Evolutionary conservation across 1,140 invertebrate genomes (phyloP).

Genomic region (Myzus persicae): DNA sequence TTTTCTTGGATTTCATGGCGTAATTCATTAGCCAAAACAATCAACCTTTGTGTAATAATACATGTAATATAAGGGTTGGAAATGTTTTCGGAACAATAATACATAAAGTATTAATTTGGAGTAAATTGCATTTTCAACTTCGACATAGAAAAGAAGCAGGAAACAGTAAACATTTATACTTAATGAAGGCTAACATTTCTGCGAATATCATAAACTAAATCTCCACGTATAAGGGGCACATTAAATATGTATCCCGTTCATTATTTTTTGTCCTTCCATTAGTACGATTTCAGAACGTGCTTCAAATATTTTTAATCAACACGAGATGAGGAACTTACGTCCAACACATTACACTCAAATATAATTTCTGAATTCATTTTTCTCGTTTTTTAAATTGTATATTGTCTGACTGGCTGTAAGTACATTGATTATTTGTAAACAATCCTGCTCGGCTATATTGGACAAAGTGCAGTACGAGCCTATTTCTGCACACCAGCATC

Average conservation of each 20-base stretch:
- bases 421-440: background rate
- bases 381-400: background rate
- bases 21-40: constrained; percentile 2
- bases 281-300: background rate
- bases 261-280: background rate
- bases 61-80: background rate
- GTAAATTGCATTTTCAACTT: constrained; percentile 18
- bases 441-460: background rate
- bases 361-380: background rate
- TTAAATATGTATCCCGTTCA: constrained; percentile 3
- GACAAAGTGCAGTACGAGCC: background rate
- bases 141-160: background rate
- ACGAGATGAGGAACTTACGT: background rate
- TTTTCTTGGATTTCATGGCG: background rate
- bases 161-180: constrained; percentile 9
- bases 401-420: background rate
- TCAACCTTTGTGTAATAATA: background rate
- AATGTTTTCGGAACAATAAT: background rate
- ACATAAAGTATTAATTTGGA: constrained; percentile 29
- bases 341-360: background rate
- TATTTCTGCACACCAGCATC: background rate
- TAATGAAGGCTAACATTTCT: background rate
- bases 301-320: background rate
- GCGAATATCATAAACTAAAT: constrained; percentile 21
- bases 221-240: background rate